Conservation (phyloP, 2,888 invertebrate genomes). For the Rhodophaea formosa region DNA sequence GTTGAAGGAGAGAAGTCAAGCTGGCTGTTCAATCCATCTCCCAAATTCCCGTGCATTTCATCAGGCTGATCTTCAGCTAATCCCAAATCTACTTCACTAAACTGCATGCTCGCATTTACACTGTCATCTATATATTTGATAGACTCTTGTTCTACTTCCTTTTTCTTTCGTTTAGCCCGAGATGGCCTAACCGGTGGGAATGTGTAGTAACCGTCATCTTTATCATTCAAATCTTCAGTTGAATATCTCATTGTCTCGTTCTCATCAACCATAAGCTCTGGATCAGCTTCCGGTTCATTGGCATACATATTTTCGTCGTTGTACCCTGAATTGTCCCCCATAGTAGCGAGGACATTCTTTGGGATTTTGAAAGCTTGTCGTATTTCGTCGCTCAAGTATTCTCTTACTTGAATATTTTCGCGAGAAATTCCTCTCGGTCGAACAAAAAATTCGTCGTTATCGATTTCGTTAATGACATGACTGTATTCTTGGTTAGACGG, state of each 20-base stretch:
- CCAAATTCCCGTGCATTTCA: conserved; percentile 43
- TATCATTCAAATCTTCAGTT: conserved; percentile 69
- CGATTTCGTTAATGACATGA: conserved; percentile 90
- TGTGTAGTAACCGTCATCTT: conserved; percentile 77
- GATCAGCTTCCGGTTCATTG: conserved; percentile 64
- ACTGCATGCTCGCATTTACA: conserved; percentile 65
- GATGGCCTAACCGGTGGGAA: conserved; percentile 81
- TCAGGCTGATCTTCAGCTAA: conserved; percentile 76
- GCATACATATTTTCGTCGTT: conserved; percentile 59
- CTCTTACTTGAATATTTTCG: conserved; percentile 89
- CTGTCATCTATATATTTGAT: conserved; percentile 71
- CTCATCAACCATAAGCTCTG: conserved; percentile 61
- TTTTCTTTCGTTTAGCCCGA: conserved; percentile 78
- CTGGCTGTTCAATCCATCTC: conserved; percentile 49
- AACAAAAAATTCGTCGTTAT: conserved; percentile 93
- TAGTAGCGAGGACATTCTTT: conserved; percentile 83
- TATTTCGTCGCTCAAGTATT: conserved; percentile 89
- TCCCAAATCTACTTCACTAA: conserved; percentile 69
- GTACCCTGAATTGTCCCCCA: conserved; percentile 69
- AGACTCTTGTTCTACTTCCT: conserved; percentile 46
- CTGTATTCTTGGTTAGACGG: conserved; percentile 72
- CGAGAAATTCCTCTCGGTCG: conserved; percentile 90
- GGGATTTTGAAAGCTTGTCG: conserved; percentile 88
- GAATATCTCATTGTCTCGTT: conserved; percentile 61
- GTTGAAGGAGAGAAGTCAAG: conserved; percentile 59